Evolutionary conservation across 2,797 vertebrate genomes (phyloP).

Genomic region (Danio albolineatus): DNA sequence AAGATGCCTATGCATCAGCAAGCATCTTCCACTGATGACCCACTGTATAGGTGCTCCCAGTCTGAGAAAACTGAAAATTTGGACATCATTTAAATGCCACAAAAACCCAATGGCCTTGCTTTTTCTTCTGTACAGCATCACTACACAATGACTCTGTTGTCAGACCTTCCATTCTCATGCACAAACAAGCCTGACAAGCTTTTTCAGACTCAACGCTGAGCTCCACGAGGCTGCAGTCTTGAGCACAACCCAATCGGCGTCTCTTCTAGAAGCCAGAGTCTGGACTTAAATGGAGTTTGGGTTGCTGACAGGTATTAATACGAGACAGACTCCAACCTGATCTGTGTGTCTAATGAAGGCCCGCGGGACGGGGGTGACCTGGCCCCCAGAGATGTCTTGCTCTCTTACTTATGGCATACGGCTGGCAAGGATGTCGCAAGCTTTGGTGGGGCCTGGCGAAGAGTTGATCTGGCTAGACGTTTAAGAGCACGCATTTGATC

Average conservation of each 20-base stretch:
- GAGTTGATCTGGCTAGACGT: neutral
- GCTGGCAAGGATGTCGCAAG: slow-evolving; percentile 10
- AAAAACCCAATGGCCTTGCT: neutral
- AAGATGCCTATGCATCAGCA: neutral
- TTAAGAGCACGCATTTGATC: slow-evolving; percentile 7
- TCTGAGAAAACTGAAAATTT: too few relatives aligned
- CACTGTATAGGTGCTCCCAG: neutral
- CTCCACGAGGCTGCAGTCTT: neutral
- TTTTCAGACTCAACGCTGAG: neutral
- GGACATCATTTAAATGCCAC: slow-evolving; percentile 35
- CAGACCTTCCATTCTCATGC: neutral
- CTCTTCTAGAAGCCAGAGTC: slow-evolving; percentile 17
- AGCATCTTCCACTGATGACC: neutral
- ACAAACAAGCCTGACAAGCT: neutral
- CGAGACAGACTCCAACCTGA: slow-evolving; percentile 50
- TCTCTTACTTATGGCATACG: slow-evolving; percentile 23
- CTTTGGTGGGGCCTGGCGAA: slow-evolving; percentile 20
- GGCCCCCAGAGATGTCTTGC: slow-evolving; percentile 17
- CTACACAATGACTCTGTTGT: slow-evolving; percentile 48
- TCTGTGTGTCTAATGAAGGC: slow-evolving; percentile 56
- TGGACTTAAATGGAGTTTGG: slow-evolving; percentile 30
- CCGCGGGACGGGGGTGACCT: slow-evolving; percentile 6
- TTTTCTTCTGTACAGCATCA: neutral
- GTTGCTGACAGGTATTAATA: slow-evolving; percentile 58
- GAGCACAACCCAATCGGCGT: neutral